phyloP scores from a whole-genome alignment of 2,888 invertebrate species.

The Criorhina ranunculi region DNA sequence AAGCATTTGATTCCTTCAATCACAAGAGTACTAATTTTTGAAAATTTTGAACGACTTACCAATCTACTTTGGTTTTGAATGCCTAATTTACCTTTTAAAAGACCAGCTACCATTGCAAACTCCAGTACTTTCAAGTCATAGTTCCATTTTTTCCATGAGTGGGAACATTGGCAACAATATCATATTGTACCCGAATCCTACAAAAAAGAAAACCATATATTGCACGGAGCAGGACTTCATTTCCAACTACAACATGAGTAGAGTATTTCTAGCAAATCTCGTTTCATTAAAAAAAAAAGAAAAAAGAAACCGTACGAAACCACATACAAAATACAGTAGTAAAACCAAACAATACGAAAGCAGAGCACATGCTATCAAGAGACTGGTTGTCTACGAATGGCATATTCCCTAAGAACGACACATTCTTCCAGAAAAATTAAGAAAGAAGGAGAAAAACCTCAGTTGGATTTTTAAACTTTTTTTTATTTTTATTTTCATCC shows the following conservation, averaged over 20 bases:
- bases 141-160: too few relatives aligned
- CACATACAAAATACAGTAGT: slow-evolving; percentile 51
- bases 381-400: slow-evolving; percentile 58
- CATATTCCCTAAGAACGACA: slow-evolving; percentile 62
- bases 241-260: slow-evolving; percentile 35
- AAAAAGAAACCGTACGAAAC: slow-evolving; percentile 66
- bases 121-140: too few relatives aligned
- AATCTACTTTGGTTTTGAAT: too few relatives aligned
- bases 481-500: slow-evolving; percentile 8
- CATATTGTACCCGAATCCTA: slow-evolving; percentile 12
- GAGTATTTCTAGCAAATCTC: slow-evolving; percentile 69
- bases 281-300: slow-evolving; percentile 59
- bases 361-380: slow-evolving; percentile 50
- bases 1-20: too few relatives aligned
- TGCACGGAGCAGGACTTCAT: slow-evolving; percentile 46
- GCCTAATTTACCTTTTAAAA: too few relatives aligned
- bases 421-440: slow-evolving; percentile 61
- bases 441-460: slow-evolving; percentile 29
- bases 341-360: slow-evolving; percentile 60
- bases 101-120: too few relatives aligned
- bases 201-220: slow-evolving; percentile 34
- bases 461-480: slow-evolving; percentile 20
- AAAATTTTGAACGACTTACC: too few relatives aligned
- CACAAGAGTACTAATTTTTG: too few relatives aligned
- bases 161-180: slow-evolving; percentile 45